Evolutionary conservation across 2,113 vertebrate genomes (phyloP), one percentile per base, ranked within the genome.

Genomic region (Caranx melampygus): DNA sequence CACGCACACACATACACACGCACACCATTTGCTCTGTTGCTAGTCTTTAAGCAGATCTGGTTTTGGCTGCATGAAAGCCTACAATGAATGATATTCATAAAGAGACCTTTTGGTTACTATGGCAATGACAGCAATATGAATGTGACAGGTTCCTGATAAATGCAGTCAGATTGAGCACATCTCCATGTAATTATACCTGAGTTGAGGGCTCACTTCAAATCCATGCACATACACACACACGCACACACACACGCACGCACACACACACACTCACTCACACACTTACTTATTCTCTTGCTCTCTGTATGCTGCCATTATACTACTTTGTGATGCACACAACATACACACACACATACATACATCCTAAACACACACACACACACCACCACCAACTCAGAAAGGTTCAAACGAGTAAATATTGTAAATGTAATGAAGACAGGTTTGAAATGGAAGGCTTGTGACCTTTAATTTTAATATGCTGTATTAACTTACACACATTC

Each of bases 71-170:
- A 18, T 61, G 58, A 78, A 81, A 84, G 75, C 89, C 85, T 91
- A 76, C 68, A 57, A 91, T 84, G 81, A 65, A 60, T 60, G 75
- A 86, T 82, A 86, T 90, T 92, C 82, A 87, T 80, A 88, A 78
- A 81, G 83, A 78, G 87, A 90, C 88, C 81, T 90, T 90, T 92
- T 42, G 71, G 92, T 94, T 92, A 87, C 93, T 91, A 93, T 94
- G 91, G 89, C 81, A 86, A 94, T 92, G 79, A 82, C 62, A 20
- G 78, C 33, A 21, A 87, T 87, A 78, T 75, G 79, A 91, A 88
- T 75, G 74, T 75, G 78, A 88, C 84, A 83, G 81, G 64, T 81
- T 91, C 65, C 59, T 79, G 54, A 76, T 89, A 58, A 89, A 88
- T 64, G 75, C 69, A 75, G 74, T 70, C 77, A 72, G 72, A 82